Conservation (phyloP, 2,888 invertebrate species). For the Subacronicta megacephala region DNA sequence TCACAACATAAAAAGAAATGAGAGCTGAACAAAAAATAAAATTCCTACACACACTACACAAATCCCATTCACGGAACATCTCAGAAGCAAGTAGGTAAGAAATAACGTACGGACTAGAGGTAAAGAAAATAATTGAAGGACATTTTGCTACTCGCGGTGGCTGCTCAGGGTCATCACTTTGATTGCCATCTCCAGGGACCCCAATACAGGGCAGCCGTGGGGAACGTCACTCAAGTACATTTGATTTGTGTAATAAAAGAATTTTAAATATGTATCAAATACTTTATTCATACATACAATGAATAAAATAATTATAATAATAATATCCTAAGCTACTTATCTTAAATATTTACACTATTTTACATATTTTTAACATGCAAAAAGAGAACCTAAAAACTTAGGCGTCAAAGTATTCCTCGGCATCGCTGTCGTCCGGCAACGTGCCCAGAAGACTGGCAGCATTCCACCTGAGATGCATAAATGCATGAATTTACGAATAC, state of each 20-base stretch:
- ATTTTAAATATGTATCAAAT: neutral
- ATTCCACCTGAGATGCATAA: no score
- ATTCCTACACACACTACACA: constrained; percentile 27
- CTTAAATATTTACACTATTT: no score
- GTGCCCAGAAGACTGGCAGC: no score
- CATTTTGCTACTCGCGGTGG: constrained; percentile 51
- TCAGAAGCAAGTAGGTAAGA: constrained; percentile 25
- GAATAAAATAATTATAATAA: no score
- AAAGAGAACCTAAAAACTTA: no score
- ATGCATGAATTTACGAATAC: no score
- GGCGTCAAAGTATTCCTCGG: no score
- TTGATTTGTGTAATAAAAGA: constrained; percentile 39
- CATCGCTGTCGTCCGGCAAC: no score
- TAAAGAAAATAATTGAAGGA: constrained; percentile 57
- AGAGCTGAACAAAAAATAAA: constrained; percentile 43
- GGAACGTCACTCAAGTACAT: constrained; percentile 58
- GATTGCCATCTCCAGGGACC: constrained; percentile 56
- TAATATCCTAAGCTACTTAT: no score
- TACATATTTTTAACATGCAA: no score
- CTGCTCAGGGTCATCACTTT: constrained; percentile 51
- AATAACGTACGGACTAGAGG: constrained; percentile 47
- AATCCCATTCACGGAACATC: constrained; percentile 40
- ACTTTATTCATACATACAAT: no score
- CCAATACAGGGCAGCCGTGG: constrained; percentile 52
- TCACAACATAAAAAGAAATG: constrained; percentile 24